Evolutionary conservation across 2,113 vertebrate genomes (phyloP), one percentile per base, ranked within the genome.

Genomic region (Cichladusa arquata): DNA sequence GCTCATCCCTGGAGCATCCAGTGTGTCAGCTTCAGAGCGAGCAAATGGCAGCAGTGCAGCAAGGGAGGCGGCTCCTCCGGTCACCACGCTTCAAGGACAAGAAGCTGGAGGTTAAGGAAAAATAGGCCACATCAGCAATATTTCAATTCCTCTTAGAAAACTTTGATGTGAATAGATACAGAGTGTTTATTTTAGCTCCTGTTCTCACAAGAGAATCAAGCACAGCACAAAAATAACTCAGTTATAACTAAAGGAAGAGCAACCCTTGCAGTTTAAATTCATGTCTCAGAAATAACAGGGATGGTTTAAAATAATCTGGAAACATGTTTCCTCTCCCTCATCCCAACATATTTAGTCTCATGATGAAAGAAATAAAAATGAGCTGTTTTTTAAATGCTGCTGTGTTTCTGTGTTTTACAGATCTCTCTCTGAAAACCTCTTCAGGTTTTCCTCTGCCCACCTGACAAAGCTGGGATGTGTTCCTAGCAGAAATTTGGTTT

Each of bases 1-100:
- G 94, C 95, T 94, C 96, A 88, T 96, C 82, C 95, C 86, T 71
- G 92, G 95, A 80, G 97, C 97, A 96, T 97, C 97, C 95, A 50
- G 97, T 95, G 97, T 48, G 86, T 69, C 97, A 65, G 86, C 88
- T 62, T 5, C 0, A 0, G 42, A 83, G 81, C 0, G 10, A 56
- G 61, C 34, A 11, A 48, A 48, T 11, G 0, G 0, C 33, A 4
- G 56, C 3, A 2, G 29, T 2, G 61, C 34, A 8, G n/a, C 0
- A 0, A 36, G 65, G 64, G 72, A 42, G 76, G n/a, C 5, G 2
- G 10, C 19, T 26, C 45, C 80, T 66, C 58, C 0, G 1, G 38
- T 18, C 47, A 14, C 0, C 0, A 1, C 13, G 72, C 28, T 74
- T 56, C 72, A 74, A 92, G 94, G 91, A 29, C 86, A 60, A 81